These are phyloP conservation scores for Drosophila neonasuta DNA, from an alignment of 2,888 invertebrate species.

Conservation along the genomic window DNA sequence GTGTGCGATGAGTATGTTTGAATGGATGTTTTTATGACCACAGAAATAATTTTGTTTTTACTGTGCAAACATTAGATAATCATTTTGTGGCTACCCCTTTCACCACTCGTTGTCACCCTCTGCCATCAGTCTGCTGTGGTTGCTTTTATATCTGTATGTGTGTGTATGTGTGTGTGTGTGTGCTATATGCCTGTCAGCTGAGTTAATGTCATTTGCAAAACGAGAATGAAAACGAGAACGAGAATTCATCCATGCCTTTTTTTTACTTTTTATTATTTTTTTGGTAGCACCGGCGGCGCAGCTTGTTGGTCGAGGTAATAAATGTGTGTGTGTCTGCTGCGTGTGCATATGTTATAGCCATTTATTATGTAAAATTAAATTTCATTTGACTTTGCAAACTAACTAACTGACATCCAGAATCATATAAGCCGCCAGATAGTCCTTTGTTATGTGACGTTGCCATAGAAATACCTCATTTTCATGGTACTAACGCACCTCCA, in stretches of 20 bases:
- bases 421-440: slow-evolving; percentile 5
- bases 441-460: slow-evolving; percentile 38
- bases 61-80: slow-evolving; percentile 76
- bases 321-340: slow-evolving; percentile 22
- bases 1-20: slow-evolving; percentile 14
- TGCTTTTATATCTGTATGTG: slow-evolving; percentile 3
- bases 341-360: slow-evolving; percentile 52
- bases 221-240: slow-evolving; percentile 18
- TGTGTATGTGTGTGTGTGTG: slow-evolving; percentile 7
- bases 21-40: slow-evolving; percentile 61
- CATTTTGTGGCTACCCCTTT: slow-evolving; percentile 54
- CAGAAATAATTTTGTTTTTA: slow-evolving; percentile 72
- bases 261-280: slow-evolving; percentile 18
- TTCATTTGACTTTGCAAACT: slow-evolving; percentile 62
- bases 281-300: slow-evolving; percentile 46
- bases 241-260: slow-evolving; percentile 18
- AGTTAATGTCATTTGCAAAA: slow-evolving; percentile 51
- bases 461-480: slow-evolving; percentile 21
- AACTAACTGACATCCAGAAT: slow-evolving; percentile 11
- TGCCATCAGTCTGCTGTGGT: slow-evolving; percentile 3
- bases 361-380: slow-evolving; percentile 65
- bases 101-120: background rate
- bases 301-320: slow-evolving; percentile 46
- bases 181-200: slow-evolving; percentile 15
- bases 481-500: background rate